A percentile compares a stretch with the other conserved stretches of the same genome.
Evolutionary conservation across 2,888 invertebrate species (phyloP).

Genomic region (Thelaira solivaga): DNA sequence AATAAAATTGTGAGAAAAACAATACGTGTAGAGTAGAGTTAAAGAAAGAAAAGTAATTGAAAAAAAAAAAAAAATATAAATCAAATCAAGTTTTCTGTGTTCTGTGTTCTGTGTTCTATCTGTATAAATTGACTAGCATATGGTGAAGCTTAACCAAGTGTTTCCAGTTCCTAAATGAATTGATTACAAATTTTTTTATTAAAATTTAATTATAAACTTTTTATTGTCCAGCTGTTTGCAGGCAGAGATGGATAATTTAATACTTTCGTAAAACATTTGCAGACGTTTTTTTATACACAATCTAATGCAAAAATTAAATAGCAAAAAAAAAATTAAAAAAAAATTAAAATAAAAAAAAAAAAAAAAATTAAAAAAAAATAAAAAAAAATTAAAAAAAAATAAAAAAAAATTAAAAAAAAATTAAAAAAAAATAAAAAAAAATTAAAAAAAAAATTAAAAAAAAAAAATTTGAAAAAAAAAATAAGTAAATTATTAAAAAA

Average conservation of each 20-base stretch:
- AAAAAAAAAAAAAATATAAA: constrained; percentile 33
- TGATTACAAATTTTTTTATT: too few species aligned
- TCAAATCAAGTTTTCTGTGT: constrained; percentile 27
- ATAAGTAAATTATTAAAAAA: too few species aligned
- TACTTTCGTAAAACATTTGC: too few species aligned
- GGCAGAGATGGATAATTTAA: not conserved
- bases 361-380: not conserved
- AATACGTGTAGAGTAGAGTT: not conserved
- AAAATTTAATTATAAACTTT: not conserved
- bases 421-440: too few species aligned
- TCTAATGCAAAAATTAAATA: too few species aligned
- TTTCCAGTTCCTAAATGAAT: constrained; percentile 16
- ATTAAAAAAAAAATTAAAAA: too few species aligned
- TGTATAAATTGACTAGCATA: constrained; percentile 30
- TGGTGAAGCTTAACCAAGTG: constrained; percentile 24
- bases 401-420: too few species aligned
- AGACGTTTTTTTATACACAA: too few species aligned
- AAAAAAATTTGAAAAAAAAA: too few species aligned
- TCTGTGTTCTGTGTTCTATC: not conserved
- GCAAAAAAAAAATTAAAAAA: too few species aligned
- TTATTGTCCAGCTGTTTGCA: not conserved
- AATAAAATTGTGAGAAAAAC: constrained; percentile 35
- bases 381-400: too few species aligned
- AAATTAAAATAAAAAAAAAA: too few species aligned
- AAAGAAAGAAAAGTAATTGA: constrained; percentile 33